Conservation (phyloP, 2,113 vertebrate species). For the Hypanus sabinus region DNA sequence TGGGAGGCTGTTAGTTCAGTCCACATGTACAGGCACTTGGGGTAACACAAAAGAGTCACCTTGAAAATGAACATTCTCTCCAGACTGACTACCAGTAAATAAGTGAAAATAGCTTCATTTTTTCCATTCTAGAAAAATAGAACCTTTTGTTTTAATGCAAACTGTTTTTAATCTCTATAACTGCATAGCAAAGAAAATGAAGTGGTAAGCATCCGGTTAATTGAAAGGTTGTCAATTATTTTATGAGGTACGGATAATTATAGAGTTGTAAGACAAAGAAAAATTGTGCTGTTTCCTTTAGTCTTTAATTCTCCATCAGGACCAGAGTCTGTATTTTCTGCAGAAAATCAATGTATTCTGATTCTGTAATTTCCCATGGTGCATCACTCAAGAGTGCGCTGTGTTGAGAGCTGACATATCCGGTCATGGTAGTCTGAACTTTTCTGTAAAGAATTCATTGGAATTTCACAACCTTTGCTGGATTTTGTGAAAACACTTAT, state of each 20-base stretch:
- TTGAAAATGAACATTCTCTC: constrained; percentile 63
- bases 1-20: constrained; percentile 69
- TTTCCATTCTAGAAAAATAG: not conserved
- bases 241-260: constrained; percentile 27
- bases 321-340: constrained; percentile 54
- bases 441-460: constrained; percentile 64
- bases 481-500: constrained; percentile 77
- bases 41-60: constrained; percentile 70
- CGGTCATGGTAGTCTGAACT: constrained; percentile 66
- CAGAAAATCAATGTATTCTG: constrained; percentile 85
- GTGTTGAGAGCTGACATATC: constrained; percentile 79
- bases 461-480: constrained; percentile 76
- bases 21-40: constrained; percentile 61
- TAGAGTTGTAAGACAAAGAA: constrained; percentile 44
- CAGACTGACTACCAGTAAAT: constrained; percentile 18
- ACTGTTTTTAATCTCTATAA: not conserved
- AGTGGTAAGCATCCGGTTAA: not conserved
- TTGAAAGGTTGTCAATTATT: constrained; percentile 2
- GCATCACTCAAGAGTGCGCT: constrained; percentile 57
- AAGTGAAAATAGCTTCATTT: not conserved
- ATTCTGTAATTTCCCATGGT: constrained; percentile 90
- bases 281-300: constrained; percentile 60
- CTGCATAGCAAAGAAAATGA: not conserved
- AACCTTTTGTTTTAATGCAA: not conserved
- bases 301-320: constrained; percentile 64